A percentile compares a stretch with the other conserved stretches of the same genome.
These are phyloP conservation scores for Parazoanthus swiftii DNA, from an alignment of 92 coral and sea anemone genomes.

Conservation along the genomic window DNA sequence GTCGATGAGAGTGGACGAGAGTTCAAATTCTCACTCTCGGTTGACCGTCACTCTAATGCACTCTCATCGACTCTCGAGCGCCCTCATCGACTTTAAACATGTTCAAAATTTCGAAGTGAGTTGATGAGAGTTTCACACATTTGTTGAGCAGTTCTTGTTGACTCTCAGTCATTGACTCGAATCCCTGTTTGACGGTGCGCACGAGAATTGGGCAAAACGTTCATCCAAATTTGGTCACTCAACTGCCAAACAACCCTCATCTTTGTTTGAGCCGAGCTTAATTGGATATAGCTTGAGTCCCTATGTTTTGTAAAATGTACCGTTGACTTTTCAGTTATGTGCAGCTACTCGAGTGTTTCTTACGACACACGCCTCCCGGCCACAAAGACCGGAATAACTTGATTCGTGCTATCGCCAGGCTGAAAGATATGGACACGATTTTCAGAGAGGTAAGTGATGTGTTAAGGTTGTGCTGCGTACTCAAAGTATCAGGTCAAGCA, in stretches of 20 bases:
- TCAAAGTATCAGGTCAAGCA: not conserved
- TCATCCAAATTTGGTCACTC: not conserved
- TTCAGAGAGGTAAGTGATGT: constrained; percentile 75
- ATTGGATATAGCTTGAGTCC: not conserved
- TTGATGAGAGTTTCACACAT: too few relatives aligned
- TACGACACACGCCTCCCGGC: constrained; percentile 76
- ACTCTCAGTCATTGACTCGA: too few relatives aligned
- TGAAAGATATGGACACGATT: constrained; percentile 72
- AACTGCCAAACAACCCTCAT: not conserved
- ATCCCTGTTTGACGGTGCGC: too few relatives aligned
- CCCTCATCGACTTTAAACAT: too few relatives aligned
- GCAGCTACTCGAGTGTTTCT: constrained; percentile 75
- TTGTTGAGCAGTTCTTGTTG: too few relatives aligned
- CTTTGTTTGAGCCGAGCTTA: not conserved
- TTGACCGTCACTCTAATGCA: too few relatives aligned
- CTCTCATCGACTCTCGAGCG: too few relatives aligned
- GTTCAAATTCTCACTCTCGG: too few relatives aligned
- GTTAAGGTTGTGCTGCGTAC: not conserved
- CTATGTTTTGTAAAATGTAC: not conserved
- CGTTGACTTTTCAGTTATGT: constrained; percentile 63
- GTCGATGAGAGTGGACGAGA: too few relatives aligned
- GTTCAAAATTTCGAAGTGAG: too few relatives aligned
- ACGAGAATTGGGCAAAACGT: too few relatives aligned
- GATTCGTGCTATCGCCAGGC: constrained; percentile 66
- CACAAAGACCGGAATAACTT: constrained; percentile 80